Evolutionary conservation across 2,888 invertebrate genomes (phyloP), one percentile per base, ranked within the genome.

Genomic region (Lepetodrilus schrolli): DNA sequence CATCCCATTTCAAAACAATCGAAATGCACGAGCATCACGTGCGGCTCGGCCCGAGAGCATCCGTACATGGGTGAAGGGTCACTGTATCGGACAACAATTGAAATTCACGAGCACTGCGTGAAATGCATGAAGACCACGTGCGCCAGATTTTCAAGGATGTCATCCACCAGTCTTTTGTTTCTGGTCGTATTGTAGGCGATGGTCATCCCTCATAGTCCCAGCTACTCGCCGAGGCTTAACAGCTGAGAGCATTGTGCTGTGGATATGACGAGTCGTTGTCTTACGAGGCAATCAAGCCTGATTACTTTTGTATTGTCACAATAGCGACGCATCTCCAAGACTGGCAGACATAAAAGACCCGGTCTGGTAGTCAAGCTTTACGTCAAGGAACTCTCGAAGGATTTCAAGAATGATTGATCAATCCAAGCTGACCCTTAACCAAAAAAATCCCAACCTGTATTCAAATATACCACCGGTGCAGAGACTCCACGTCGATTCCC

Each of bases 381-480:
- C 30, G 58, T 58, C 58, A 58, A 17, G 30, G 13, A 58, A 58
- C 58, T 34, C 58, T 58, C 58, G 17, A 17, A n/a, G 58, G 58
- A 58, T 34, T 34, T 34, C 13, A 17, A 30, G n/a, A 17, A n/a
- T 58, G 58, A 58, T 58, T 58, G 58, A 58, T 58, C 58, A 34
- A n/a, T 58, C 58, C 30, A 23, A 10, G 34, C 58, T 58, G 58
- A 58, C 58, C 58, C 58, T 34, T 58, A 58, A 58, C 58, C n/a
- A n/a, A n/a, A n/a, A 30, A 30, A 26, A 58, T 58, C 58, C 58
- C 58, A 58, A 58, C 58, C 58, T 58, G 58, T 58, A 58, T 58
- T 26, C 58, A 58, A 58, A 58, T 58, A 58, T 13, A 30, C 30
- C 58, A 7, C 58, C 30, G 17, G 10, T 58, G 30, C 34, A 58